A percentile compares a stretch with the other conserved stretches of the same genome.
Conservation (phyloP, 2,888 invertebrate genomes). For the Augiades crinisus region DNA sequence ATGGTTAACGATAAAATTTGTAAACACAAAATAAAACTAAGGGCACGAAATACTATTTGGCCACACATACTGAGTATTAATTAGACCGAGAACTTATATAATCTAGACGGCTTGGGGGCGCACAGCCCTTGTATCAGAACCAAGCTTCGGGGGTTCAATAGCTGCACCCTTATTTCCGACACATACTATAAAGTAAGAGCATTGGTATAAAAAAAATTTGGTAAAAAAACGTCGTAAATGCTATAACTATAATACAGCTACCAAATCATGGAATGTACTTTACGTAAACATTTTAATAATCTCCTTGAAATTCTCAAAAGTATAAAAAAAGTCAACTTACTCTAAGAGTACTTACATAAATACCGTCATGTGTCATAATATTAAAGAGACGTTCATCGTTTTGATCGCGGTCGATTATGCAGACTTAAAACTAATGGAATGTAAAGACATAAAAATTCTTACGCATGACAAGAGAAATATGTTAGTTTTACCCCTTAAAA, state of each 20-base stretch:
- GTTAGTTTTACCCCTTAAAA: conserved; percentile 72
- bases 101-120: conserved; percentile 20
- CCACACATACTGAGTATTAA: conserved; percentile 46
- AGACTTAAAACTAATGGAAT: conserved; percentile 70
- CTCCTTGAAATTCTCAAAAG: conserved; percentile 50
- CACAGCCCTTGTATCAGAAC: conserved; percentile 1
- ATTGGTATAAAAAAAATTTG: conserved; percentile 79
- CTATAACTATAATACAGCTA: conserved; percentile 69
- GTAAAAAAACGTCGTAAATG: conserved; percentile 69
- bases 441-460: conserved; percentile 48
- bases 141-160: conserved; percentile 28
- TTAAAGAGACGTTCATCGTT: conserved; percentile 29
- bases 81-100: conserved; percentile 31
- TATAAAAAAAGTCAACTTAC: conserved; percentile 40
- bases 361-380: conserved; percentile 35
- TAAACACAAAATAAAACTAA: conserved; percentile 36
- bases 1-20: no score
- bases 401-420: conserved; percentile 59
- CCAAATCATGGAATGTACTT: conserved; percentile 62
- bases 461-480: conserved; percentile 44
- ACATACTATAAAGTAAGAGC: conserved; percentile 64
- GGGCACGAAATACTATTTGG: conserved; percentile 36
- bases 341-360: conserved; percentile 41
- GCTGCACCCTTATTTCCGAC: conserved; percentile 44
- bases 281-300: conserved; percentile 56